Percentiles rank a stretch among this genome's conserved stretches.
Conservation (phyloP, 37 sponge, comb jelly and placozoan species). For the Mnemiopsis leidyi region DNA sequence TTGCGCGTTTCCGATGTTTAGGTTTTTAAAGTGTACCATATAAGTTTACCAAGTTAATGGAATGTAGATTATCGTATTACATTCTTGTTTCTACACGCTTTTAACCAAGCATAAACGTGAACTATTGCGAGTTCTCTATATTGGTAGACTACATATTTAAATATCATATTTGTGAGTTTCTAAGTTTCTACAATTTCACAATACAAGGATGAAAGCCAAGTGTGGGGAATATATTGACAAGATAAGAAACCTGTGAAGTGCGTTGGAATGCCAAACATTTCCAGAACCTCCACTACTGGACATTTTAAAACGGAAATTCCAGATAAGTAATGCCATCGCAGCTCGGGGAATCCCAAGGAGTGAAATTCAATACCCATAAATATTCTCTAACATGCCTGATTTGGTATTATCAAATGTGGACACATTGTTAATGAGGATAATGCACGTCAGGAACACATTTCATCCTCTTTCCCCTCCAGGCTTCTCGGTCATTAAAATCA, state of each 20-base stretch:
- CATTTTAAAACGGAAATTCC: background rate
- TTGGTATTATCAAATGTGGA: background rate
- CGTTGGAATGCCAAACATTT: background rate
- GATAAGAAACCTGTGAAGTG: background rate
- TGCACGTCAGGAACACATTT: background rate
- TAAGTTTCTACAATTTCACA: too few relatives aligned
- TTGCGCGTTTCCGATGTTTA: too few relatives aligned
- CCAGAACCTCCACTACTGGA: background rate
- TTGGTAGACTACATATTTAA: too few relatives aligned
- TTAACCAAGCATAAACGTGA: too few relatives aligned
- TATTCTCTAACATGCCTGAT: background rate
- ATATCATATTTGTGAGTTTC: too few relatives aligned
- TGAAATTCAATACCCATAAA: background rate
- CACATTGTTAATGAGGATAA: background rate
- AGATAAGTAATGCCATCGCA: background rate
- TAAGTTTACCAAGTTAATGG: too few relatives aligned
- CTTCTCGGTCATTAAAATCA: background rate
- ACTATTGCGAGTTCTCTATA: too few relatives aligned
- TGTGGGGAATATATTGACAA: background rate
- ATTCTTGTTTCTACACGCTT: too few relatives aligned
- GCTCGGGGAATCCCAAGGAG: background rate
- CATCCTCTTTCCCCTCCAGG: background rate
- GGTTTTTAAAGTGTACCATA: too few relatives aligned
- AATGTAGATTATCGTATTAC: too few relatives aligned
- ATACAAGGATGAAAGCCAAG: too few relatives aligned